A percentile compares a stretch with the other conserved stretches of the same genome.
These are phyloP conservation scores for Pseudococcus longispinus DNA, from an alignment of 2,888 invertebrate genomes.

Conservation along the genomic window DNA sequence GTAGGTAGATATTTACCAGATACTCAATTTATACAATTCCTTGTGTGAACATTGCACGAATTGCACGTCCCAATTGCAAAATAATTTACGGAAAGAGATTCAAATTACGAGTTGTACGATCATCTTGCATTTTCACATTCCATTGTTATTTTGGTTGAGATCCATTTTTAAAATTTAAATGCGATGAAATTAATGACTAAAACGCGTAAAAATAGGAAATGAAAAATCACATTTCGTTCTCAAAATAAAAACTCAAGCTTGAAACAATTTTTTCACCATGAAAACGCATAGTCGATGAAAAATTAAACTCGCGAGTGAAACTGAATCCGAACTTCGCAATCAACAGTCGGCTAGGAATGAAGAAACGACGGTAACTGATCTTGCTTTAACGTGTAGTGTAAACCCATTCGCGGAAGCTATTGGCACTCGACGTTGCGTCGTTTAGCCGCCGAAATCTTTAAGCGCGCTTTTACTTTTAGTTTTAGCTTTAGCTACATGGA, in stretches of 20 bases:
- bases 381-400: constrained; percentile 29
- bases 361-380: constrained; percentile 34
- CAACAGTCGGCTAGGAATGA: background rate
- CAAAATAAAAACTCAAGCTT: background rate
- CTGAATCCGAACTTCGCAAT: background rate
- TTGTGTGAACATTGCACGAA: background rate
- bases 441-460: constrained; percentile 26
- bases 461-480: constrained; percentile 1
- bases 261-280: background rate
- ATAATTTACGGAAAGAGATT: background rate
- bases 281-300: background rate
- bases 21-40: background rate
- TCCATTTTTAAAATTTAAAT: background rate
- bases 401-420: constrained; percentile 28
- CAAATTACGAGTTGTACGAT: background rate
- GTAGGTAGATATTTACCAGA: background rate
- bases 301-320: background rate
- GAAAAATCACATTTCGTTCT: background rate
- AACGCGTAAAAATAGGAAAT: background rate
- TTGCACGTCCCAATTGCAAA: background rate
- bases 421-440: constrained; percentile 27
- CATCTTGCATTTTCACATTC: background rate
- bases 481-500: no score
- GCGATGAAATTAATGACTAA: background rate
- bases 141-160: background rate